Base-by-base conservation (phyloP, 92 coral and sea anemone species). In the Epizoanthus ramosus region DNA sequence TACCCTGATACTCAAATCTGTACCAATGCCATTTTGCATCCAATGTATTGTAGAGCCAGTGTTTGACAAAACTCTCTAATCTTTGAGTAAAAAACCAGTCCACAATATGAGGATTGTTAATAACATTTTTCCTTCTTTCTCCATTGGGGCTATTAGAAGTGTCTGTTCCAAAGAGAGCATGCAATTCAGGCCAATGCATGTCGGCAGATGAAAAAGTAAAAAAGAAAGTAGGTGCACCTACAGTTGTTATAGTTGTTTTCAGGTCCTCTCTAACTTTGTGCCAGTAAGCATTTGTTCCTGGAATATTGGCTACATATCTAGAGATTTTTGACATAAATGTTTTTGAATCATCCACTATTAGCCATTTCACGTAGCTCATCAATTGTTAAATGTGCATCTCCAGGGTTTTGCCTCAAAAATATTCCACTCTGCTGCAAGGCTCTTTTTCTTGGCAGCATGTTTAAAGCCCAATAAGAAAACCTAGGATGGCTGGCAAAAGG, bases 31-130 rank as follows among this genome's bases (percentile, higher is more conserved):
- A 80, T 71, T 67, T 70, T 8, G 87, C 87, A 74, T 57, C 37
- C 24, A 83, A 68, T 50, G 91, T 88, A n/a, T 84, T 63, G 67
- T 84, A 81, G 71, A 89, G 22, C 92, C 92, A 88, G 50, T 84
- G 35, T 65, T 88, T 88, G 8, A 88, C 25, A 73, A 85, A 89
- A n/a, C 50, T 70, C 50, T 89, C 92, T 72, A 89, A 69, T 43
- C 89, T 3, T 65, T 88, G 88, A 5, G 91, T 84, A 35, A 84
- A 88, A 71, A 57, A 84, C 88, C 91, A 88, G 73, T 88, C 91
- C 8, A 76, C 85, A 84, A 79, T 69, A 77, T 88, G 91, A 0
- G 91, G 88, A 71, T 88, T 88, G 81, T 88, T 84, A 8, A 84
- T 84, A 13, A 88, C 85, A 71, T 84, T 84, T 79, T 88, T 81